Evolutionary conservation across 2,888 invertebrate genomes (phyloP).

Genomic region (Hyposoter dolosus): DNA sequence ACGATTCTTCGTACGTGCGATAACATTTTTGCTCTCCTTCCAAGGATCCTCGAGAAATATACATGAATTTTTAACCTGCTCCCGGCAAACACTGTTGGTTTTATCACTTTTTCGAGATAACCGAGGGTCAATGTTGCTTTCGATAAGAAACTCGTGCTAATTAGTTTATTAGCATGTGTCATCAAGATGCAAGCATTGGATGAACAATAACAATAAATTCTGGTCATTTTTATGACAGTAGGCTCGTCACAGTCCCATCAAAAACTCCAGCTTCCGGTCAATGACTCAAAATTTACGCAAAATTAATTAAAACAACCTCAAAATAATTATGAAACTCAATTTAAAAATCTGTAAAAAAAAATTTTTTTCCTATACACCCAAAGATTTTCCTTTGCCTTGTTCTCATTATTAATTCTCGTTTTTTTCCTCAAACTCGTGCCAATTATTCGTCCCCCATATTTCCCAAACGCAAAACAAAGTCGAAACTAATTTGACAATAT

Average conservation of each 20-base stretch:
- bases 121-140: slow-evolving; percentile 35
- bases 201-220: neutral
- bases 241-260: no score
- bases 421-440: neutral
- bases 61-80: slow-evolving; percentile 6
- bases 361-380: neutral
- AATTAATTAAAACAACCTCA: no score
- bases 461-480: neutral
- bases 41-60: neutral
- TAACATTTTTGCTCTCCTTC: neutral
- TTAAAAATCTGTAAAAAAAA: neutral
- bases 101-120: slow-evolving; percentile 46
- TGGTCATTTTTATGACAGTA: no score
- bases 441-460: neutral
- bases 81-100: neutral
- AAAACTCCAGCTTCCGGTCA: no score
- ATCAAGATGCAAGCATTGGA: neutral
- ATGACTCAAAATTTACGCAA: no score
- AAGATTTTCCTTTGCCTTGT: neutral
- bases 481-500: neutral
- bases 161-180: slow-evolving; percentile 15
- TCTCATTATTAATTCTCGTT: neutral
- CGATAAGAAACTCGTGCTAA: slow-evolving; percentile 46
- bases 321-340: no score
- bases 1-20: slow-evolving; percentile 11